Conservation (phyloP, 2,113 vertebrate genomes). For the Gobiocypris rarus region DNA sequence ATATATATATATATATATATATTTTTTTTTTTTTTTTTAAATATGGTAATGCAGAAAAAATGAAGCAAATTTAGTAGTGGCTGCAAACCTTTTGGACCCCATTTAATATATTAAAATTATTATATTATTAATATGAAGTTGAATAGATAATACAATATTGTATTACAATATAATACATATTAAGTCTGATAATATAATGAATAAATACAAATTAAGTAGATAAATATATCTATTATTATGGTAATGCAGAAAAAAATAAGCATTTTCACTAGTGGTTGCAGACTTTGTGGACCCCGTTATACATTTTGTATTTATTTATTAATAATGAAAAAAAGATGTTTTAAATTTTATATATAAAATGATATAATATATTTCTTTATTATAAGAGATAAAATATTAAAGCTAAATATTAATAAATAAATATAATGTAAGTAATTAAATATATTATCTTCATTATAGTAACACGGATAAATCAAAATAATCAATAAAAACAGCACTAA, state of each 20-base stretch:
- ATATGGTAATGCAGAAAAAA: background rate
- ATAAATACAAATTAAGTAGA: background rate
- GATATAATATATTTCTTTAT: background rate
- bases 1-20: no score
- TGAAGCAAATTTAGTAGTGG: background rate
- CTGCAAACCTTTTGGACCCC: background rate
- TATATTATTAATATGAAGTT: no score
- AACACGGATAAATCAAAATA: no score
- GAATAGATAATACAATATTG: no score
- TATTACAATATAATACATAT: background rate
- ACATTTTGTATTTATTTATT: background rate
- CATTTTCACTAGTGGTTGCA: background rate
- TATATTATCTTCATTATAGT: background rate
- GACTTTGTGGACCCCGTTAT: background rate
- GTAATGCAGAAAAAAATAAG: background rate
- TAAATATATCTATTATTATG: background rate
- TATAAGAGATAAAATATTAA: background rate
- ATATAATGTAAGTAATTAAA: background rate
- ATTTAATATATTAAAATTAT: background rate
- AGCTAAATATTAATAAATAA: background rate
- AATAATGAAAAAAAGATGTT: background rate
- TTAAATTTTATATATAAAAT: background rate
- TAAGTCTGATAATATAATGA: background rate
- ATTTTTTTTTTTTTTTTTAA: no score
- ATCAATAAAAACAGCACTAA: background rate